Evolutionary conservation across 2,797 vertebrate genomes (phyloP).

Genomic region (Lithobates sylvaticus): DNA sequence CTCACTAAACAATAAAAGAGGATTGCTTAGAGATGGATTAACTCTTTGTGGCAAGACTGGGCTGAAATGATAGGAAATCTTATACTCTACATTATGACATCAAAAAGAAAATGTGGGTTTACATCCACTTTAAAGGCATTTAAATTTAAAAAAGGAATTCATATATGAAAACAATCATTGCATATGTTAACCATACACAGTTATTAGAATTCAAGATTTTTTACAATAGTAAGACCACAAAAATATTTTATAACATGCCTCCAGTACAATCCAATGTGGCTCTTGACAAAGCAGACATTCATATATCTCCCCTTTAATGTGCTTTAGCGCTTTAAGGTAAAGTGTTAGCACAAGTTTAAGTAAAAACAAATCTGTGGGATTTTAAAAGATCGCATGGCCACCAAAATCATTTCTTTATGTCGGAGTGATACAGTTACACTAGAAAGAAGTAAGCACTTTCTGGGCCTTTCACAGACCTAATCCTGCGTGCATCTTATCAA

Average conservation of each 20-base stretch:
- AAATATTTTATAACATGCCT: no score
- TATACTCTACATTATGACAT: no score
- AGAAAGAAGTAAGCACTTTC: slow-evolving; percentile 55
- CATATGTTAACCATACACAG: not conserved
- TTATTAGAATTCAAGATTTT: not conserved
- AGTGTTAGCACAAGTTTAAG: not conserved
- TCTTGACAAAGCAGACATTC: not conserved
- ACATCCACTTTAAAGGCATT: no score
- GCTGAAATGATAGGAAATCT: no score
- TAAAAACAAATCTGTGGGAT: slow-evolving; percentile 11
- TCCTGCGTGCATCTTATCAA: slow-evolving; percentile 65
- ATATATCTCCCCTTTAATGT: not conserved
- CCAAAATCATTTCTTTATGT: slow-evolving; percentile 40
- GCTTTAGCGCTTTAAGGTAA: not conserved
- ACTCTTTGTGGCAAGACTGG: no score
- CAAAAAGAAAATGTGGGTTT: no score
- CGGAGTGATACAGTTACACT: slow-evolving; percentile 31
- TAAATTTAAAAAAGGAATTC: no score
- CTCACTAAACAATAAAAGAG: no score
- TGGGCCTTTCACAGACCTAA: slow-evolving; percentile 63
- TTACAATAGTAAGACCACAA: not conserved
- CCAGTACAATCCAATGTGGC: no score
- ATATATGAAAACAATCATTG: not conserved
- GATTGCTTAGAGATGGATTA: no score
- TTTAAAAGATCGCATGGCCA: slow-evolving; percentile 19